Base-by-base conservation (phyloP, 2,888 invertebrate species). In the Rotaria sp. region DNA sequence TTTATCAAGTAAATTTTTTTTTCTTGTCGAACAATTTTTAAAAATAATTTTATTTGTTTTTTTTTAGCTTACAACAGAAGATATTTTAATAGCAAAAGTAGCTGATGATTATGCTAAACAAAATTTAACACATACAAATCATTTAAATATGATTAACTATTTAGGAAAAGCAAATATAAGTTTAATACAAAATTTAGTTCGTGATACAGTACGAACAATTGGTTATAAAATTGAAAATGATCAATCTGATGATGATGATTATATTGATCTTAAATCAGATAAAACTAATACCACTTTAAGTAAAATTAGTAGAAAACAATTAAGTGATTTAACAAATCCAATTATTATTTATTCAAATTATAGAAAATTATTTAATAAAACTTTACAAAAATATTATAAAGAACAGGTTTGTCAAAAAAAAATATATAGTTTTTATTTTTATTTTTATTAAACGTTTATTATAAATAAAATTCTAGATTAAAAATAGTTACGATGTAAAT, bases 341-440 rank as follows among this genome's bases (percentile, higher is more conserved):
- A 80, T 80, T 26, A 26, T 80, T 41, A 45, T 13, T 45, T 80
- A 80, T 80, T 45, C 41, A 45, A 38, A 45, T 45, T 80, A 80
- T 45, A 38, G 75, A 11, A 80, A 80, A 80, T 26, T 45, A 45
- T 80, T 80, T 15, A 80, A 80, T 45, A 80, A 80, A 80, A 80
- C 75, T 45, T 80, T 80, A 38, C 8, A 38, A 45, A 45, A 80
- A 45, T 45, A 80, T 80, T 80, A 80, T 15, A 80, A 45, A 45
- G 75, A 80, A 3, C 41, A 80, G 67, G 67, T 67, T 18, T 15
- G 67, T 30, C 3, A 35, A 67, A 35, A 35, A 1, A 67, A 67
- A 35, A 35, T 0, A 67, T 15, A 35, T 18, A 35, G 30, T 18
- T 21, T 13, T 11, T 30, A 3, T 59, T 59, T 30, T n/a, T n/a